Evolutionary conservation across 2,113 vertebrate species (phyloP).

Genomic region (Callipepla californica): DNA sequence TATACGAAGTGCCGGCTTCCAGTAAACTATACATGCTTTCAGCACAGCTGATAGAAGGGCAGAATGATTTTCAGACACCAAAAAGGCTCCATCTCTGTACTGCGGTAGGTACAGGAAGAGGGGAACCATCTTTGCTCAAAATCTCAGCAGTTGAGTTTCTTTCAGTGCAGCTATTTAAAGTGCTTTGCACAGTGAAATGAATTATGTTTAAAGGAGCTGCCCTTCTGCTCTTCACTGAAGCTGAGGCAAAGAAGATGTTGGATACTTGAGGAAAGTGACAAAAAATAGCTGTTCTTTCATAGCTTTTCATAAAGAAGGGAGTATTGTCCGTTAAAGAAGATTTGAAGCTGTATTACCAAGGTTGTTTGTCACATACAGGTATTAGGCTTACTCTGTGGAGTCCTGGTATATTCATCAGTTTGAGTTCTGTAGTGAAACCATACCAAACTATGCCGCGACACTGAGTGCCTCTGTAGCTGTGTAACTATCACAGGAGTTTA

Average conservation of each 20-base stretch:
- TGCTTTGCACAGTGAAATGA: slow-evolving; percentile 13
- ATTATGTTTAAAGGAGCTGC: background rate
- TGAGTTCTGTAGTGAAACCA: background rate
- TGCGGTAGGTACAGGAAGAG: background rate
- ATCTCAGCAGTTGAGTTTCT: background rate
- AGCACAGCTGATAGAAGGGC: background rate
- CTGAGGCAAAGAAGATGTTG: background rate
- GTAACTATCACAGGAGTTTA: background rate
- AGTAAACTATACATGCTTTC: background rate
- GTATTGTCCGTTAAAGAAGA: background rate
- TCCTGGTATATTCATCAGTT: background rate
- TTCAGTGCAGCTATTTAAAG: slow-evolving; percentile 41
- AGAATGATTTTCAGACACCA: background rate
- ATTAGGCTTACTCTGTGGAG: background rate
- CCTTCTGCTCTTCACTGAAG: slow-evolving; percentile 38
- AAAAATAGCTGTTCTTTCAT: background rate
- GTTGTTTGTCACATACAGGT: background rate
- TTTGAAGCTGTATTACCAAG: background rate
- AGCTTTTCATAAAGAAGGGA: background rate
- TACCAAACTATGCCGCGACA: background rate
- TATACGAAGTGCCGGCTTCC: background rate
- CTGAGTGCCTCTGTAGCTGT: background rate
- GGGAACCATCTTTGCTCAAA: background rate
- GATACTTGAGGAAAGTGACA: background rate
- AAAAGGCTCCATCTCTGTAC: background rate